Base-by-base conservation (phyloP, 1,140 invertebrate species). In the Hormaphis cornu region DNA sequence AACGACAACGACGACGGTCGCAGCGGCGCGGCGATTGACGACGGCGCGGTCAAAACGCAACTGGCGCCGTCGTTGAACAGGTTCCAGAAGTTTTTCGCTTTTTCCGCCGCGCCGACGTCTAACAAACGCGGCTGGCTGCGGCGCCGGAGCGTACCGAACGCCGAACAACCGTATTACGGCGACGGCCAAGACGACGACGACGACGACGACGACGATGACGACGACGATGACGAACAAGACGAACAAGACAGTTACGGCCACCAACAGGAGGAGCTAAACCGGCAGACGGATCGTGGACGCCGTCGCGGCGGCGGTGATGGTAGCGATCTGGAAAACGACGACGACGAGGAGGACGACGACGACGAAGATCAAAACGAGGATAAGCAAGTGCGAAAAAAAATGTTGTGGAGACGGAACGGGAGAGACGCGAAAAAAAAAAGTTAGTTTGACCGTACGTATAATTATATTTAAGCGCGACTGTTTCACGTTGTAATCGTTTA, bases 301-400 rank as follows among this genome's bases (percentile, higher is more conserved):
- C 35, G 30, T 33, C 5, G 50, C 3, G 18, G 14, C 14, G 53
- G 37, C 52, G 48, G 30, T 18, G 24, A 24, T 35, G 66, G 22
- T 14, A 14, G 14, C 20, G 30, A 56, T 35, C n/a, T n/a, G n/a
- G 30, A 69, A 12, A 22, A 69, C 18, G 61, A 53, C 16, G 63
- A 69, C 14, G 30, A 69, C 10, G 44, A 44, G n/a, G 63, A 69
- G n/a, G 42, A 63, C 30, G 48, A 63, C 28, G 40, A 52, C 22
- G 12, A 69, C 26, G 70, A 71, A 22, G 22, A 52, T 35, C 28
- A 58, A 18, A 50, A 61, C 20, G 61, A 66, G 35, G 61, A 66
- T 3, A 50, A 37, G 12, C 44, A 66, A 35, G 28, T 50, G 14
- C 44, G 61, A 50, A 66, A 22, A 22, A 48, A 28, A 44, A 66